Base-by-base conservation (phyloP, 1,140 invertebrate species). In the Andrena cerasifolii region DNA sequence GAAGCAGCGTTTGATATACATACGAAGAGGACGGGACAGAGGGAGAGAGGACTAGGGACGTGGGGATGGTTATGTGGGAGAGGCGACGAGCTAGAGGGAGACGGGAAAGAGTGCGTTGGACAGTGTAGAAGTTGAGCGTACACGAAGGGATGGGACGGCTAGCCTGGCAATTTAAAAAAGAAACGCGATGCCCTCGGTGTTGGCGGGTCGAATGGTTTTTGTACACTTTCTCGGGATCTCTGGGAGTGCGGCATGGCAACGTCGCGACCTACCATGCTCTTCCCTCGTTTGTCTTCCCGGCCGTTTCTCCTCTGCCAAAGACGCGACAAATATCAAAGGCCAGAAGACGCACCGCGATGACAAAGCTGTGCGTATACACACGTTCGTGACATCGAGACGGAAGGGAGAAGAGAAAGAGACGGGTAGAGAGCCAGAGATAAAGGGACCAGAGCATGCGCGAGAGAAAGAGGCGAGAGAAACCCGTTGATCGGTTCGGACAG, bases 241-340 rank as follows among this genome's bases (percentile, higher is more conserved):
- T 40, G 74, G 65, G 77, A 83, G 70, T 78, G 76, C 70, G 82
- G 87, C 77, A 77, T 88, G 89, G 89, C 89, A 90, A 90, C 89
- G 88, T 86, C 80, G 89, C 89, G 87, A 78, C 75, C 75, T 70
- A 81, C 71, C 63, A 47, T 47, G 58, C 61, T n/a, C n/a, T 58
- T 67, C 73, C 73, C 82, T 80, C 68, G 43, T 59, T 76, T 77
- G 58, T 78, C 80, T 78, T 76, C 65, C 49, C n/a, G 33, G 51
- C 61, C 68, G 58, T 67, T 72, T 68, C 67, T 79, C 67, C 61
- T 72, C 67, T 72, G 59, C 62, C 76, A 65, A 79, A 84, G 79
- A 84, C 59, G 62, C 59, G 77, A 79, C 75, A 79, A 83, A 83
- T 71, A 74, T 72, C 51, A 77, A 80, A 67, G 75, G 70, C 70